phyloP scores from a whole-genome alignment of 2,113 vertebrate genomes.

The Ammodytes marinus region DNA sequence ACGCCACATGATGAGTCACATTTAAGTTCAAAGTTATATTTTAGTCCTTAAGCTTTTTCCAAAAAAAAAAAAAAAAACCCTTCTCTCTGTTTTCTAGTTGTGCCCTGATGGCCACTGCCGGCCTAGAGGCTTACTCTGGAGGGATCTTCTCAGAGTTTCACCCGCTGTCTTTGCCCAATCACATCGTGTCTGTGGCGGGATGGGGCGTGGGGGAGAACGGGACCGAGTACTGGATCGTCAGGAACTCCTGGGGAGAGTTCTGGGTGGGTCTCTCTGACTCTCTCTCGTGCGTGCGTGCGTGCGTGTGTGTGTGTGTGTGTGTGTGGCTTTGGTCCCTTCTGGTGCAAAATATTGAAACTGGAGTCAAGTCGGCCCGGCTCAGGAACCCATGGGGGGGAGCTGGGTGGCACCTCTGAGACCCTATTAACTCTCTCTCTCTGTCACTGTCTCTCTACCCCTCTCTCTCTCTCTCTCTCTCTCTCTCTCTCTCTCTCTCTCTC shows the following conservation, averaged over 20 bases:
- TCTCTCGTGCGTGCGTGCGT: too few species aligned
- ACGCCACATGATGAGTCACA: not conserved
- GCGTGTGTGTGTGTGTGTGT: too few species aligned
- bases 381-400: conserved; percentile 11
- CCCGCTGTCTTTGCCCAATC: conserved; percentile 86
- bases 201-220: conserved; percentile 89
- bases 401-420: conserved; percentile 40
- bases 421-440: conserved; percentile 41
- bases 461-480: not conserved
- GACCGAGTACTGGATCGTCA: conserved; percentile 93
- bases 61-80: not conserved
- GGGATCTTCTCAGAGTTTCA: conserved; percentile 91
- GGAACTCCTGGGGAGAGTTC: conserved; percentile 98
- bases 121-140: conserved; percentile 89
- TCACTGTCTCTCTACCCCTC: conserved; percentile 57
- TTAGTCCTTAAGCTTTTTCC: not conserved
- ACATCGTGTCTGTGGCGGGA: conserved; percentile 94
- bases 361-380: conserved; percentile 8
- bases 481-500: not conserved
- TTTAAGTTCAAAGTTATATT: not conserved
- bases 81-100: conserved; percentile 83
- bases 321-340: conserved; percentile 4
- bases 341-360: conserved; percentile 29
- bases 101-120: conserved; percentile 93
- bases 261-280: conserved; percentile 88